Percentiles rank a stretch among this genome's conserved stretches.
These are phyloP conservation scores for Watsonalla binaria DNA, from an alignment of 2,888 invertebrate genomes.

Conservation along the genomic window DNA sequence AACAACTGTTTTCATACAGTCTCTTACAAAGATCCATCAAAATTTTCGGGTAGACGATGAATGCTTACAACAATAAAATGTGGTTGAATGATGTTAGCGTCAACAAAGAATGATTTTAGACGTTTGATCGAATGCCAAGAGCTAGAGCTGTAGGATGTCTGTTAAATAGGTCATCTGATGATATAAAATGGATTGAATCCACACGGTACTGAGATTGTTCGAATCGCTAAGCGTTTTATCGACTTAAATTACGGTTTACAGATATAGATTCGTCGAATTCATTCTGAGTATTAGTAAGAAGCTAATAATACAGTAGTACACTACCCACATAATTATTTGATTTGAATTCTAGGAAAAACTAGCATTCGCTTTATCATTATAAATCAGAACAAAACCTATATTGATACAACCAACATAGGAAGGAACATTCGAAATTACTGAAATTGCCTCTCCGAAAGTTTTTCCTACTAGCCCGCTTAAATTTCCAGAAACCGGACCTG, in stretches of 20 bases:
- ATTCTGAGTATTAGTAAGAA: background rate
- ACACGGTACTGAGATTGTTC: background rate
- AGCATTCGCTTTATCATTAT: no score
- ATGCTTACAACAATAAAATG: slow-evolving; percentile 23
- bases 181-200: slow-evolving; percentile 16
- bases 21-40: background rate
- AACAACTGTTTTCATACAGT: background rate
- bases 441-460: no score
- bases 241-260: background rate
- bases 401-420: no score
- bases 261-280: slow-evolving; percentile 1
- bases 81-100: slow-evolving; percentile 34
- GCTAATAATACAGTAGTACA: slow-evolving; percentile 6
- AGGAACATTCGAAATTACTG: no score
- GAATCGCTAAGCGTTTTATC: slow-evolving; percentile 5
- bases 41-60: background rate
- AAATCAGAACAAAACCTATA: no score
- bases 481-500: no score
- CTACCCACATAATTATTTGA: background rate
- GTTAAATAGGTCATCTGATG: slow-evolving; percentile 39
- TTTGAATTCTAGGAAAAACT: background rate
- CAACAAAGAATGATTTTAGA: slow-evolving; percentile 47
- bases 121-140: slow-evolving; percentile 58
- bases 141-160: slow-evolving; percentile 30
- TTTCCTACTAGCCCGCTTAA: no score